A percentile compares a stretch with the other conserved stretches of the same genome.
These are phyloP conservation scores for Amphiura filiformis DNA, from an alignment of 35 echinoderm and acorn worm species.

Conservation along the genomic window DNA sequence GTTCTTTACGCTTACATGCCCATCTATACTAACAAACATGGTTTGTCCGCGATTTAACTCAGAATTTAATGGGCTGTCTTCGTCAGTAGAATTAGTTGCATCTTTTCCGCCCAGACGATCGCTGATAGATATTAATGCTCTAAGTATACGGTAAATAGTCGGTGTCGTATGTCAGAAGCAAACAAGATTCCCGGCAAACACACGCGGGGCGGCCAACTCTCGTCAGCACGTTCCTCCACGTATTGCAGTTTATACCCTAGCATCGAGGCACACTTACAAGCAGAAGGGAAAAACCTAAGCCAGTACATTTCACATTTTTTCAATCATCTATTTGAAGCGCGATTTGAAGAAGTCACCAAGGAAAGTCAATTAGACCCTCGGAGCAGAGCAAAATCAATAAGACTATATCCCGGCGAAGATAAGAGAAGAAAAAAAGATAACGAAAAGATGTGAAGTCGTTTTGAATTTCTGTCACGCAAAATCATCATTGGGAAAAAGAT, in stretches of 20 bases:
- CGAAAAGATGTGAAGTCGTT: background rate
- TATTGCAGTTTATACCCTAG: background rate
- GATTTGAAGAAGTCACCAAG: conserved; percentile 8
- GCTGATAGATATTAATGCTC: background rate
- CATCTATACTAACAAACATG: background rate
- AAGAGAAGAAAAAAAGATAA: background rate
- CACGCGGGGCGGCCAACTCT: background rate
- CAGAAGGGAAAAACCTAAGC: too few relatives aligned
- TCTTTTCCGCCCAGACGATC: conserved; percentile 2
- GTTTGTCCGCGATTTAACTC: background rate
- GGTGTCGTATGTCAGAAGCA: background rate
- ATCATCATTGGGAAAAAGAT: background rate
- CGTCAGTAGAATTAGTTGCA: background rate
- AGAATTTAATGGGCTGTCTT: background rate
- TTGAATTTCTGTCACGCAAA: conserved; percentile 8
- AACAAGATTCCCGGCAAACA: background rate
- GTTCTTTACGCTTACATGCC: background rate
- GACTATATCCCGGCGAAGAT: background rate
- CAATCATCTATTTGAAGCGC: background rate
- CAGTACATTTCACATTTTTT: background rate
- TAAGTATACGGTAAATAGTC: background rate
- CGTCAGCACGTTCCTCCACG: background rate
- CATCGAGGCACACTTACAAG: too few relatives aligned
- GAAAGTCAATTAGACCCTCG: conserved; percentile 7
- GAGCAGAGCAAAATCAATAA: conserved; percentile 6